A percentile compares a stretch with the other conserved stretches of the same genome.
These are phyloP conservation scores for Fukomys damarensis DNA, from an alignment of 2,113 vertebrate genomes.

Conservation along the genomic window DNA sequence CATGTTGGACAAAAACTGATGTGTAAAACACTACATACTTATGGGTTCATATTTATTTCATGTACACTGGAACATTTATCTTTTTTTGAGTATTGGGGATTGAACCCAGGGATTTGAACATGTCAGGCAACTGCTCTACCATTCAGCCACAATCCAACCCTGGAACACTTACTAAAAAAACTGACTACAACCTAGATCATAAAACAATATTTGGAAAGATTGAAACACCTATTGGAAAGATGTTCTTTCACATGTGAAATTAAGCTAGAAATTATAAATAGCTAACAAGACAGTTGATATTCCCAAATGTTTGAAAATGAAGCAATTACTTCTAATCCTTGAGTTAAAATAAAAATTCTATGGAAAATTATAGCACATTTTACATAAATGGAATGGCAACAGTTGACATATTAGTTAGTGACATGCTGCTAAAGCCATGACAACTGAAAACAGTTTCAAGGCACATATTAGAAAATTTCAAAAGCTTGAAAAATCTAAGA, in stretches of 20 bases:
- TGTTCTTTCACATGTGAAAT: conserved; percentile 3
- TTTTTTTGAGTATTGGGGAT: not conserved
- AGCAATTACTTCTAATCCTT: not conserved
- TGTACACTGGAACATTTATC: not conserved
- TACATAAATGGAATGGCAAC: not conserved
- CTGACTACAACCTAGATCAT: not conserved
- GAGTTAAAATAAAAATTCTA: not conserved
- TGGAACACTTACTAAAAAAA: not conserved
- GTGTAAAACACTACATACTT: not conserved
- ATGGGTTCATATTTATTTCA: not conserved
- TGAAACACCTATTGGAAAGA: not conserved
- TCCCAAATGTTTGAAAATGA: not conserved
- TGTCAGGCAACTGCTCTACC: not conserved
- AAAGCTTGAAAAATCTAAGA: not conserved
- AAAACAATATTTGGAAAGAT: not conserved
- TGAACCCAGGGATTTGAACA: not conserved
- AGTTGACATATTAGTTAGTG: not conserved
- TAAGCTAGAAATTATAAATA: not conserved
- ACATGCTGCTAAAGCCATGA: not conserved
- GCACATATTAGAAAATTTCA: not conserved
- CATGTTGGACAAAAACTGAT: not conserved
- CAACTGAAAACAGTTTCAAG: not conserved
- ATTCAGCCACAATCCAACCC: not conserved
- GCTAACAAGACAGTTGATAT: not conserved
- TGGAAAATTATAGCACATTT: not conserved